These are phyloP conservation scores for Lasioglossum calceatum DNA, from an alignment of 2,888 invertebrate species.

Conservation along the genomic window DNA sequence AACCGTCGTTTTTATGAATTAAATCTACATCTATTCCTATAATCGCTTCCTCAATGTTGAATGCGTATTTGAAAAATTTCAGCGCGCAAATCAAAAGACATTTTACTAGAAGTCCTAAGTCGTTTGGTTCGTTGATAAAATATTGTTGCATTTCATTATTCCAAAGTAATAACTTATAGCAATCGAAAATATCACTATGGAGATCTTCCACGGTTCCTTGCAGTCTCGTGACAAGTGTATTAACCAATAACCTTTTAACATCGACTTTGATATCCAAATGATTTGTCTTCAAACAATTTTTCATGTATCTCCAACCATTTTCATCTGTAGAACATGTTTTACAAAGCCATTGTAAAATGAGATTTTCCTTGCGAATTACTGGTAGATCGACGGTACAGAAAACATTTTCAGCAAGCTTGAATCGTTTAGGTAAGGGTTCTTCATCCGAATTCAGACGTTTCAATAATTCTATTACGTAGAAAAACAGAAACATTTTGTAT, in stretches of 20 bases:
- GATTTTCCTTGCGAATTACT: constrained; percentile 85
- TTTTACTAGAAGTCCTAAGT: constrained; percentile 64
- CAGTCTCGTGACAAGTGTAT: constrained; percentile 67
- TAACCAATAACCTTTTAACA: constrained; percentile 68
- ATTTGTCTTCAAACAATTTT: constrained; percentile 67
- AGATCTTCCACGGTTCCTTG: constrained; percentile 34
- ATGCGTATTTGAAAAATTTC: constrained; percentile 36
- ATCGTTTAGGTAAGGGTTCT: constrained; percentile 85
- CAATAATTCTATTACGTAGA: constrained; percentile 83
- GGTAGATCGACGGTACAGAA: constrained; percentile 85
- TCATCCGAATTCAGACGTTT: constrained; percentile 84
- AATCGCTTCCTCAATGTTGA: constrained; percentile 14
- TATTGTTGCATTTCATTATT: constrained; percentile 70
- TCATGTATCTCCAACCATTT: constrained; percentile 69
- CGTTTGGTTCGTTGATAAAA: constrained; percentile 65
- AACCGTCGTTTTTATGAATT: constrained; percentile 14
- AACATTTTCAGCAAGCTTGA: constrained; percentile 86
- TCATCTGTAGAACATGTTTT: constrained; percentile 56
- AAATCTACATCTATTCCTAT: constrained; percentile 30
- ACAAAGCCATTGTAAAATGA: constrained; percentile 86
- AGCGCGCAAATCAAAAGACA: constrained; percentile 57
- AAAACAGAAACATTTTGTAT: constrained; percentile 4
- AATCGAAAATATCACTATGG: constrained; percentile 61
- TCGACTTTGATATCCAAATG: constrained; percentile 63
- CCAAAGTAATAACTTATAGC: constrained; percentile 65